These are phyloP conservation scores for Blastobasis lacticolella DNA, from an alignment of 2,888 invertebrate species.

Conservation along the genomic window DNA sequence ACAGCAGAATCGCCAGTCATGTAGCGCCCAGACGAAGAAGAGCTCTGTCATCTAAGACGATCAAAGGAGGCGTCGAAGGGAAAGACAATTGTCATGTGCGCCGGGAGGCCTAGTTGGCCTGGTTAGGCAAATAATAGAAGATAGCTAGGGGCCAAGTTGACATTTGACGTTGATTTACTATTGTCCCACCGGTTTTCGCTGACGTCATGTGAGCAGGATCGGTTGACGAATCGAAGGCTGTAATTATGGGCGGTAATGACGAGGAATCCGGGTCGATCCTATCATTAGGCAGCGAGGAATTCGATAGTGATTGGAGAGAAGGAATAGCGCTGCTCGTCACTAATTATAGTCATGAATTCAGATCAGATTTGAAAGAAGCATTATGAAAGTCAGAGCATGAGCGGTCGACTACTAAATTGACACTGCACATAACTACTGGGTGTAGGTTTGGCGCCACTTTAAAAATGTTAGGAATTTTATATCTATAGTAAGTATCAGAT, in stretches of 20 bases:
- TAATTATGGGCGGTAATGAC: constrained; percentile 23
- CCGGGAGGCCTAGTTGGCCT: constrained; percentile 29
- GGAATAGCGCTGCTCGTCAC: too few relatives aligned
- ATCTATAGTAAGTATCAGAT: too few relatives aligned
- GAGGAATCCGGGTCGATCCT: too few relatives aligned
- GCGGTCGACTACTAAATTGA: too few relatives aligned
- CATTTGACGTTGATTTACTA: constrained; percentile 72
- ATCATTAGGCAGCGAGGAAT: constrained; percentile 10
- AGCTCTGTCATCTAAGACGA: constrained; percentile 28
- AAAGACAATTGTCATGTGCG: constrained; percentile 32
- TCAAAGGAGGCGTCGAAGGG: constrained; percentile 12
- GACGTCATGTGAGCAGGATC: constrained; percentile 40
- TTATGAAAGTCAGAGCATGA: too few relatives aligned
- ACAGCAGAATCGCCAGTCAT: constrained; percentile 63
- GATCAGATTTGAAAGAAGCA: too few relatives aligned
- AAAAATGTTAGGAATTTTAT: too few relatives aligned
- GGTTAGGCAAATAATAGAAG: constrained; percentile 38
- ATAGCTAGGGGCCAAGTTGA: constrained; percentile 55
- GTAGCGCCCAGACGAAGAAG: constrained; percentile 24
- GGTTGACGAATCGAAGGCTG: constrained; percentile 25
- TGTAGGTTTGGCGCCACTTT: too few relatives aligned
- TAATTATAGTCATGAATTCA: too few relatives aligned
- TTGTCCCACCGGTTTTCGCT: constrained; percentile 52
- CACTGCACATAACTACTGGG: too few relatives aligned
- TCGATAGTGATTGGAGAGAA: constrained; percentile 1